These are phyloP conservation scores for Acholoe squamosa DNA, from an alignment of 2,888 invertebrate genomes.

Conservation along the genomic window DNA sequence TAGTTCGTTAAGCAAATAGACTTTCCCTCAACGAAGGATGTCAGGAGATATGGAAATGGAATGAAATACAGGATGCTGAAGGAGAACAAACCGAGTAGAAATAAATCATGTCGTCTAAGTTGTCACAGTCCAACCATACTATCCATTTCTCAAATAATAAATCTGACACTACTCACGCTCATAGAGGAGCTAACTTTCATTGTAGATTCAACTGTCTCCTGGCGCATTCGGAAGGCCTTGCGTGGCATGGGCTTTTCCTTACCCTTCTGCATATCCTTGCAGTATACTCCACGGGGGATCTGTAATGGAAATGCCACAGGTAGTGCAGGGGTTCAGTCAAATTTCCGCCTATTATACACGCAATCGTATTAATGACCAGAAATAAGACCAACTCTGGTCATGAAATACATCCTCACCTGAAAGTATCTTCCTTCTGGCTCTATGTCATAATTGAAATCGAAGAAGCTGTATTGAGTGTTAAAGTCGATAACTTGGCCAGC, in stretches of 20 bases:
- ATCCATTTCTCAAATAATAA: too few species aligned
- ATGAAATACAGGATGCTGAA: too few species aligned
- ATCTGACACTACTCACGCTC: too few species aligned
- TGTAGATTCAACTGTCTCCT: not conserved
- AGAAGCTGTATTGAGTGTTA: slow-evolving; percentile 11
- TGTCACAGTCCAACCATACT: too few species aligned
- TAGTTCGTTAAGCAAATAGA: too few species aligned
- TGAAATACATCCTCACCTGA: slow-evolving; percentile 18
- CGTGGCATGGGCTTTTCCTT: slow-evolving; percentile 37
- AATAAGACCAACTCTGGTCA: too few species aligned
- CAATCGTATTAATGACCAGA: too few species aligned
- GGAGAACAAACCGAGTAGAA: too few species aligned
- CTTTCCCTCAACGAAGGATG: not conserved
- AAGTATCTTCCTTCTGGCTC: not conserved
- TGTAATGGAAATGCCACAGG: not conserved
- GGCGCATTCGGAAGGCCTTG: not conserved
- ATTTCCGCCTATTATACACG: too few species aligned
- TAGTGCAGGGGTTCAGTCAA: too few species aligned
- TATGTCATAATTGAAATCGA: slow-evolving; percentile 19
- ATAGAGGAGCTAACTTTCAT: slow-evolving; percentile 18
- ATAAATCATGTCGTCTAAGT: too few species aligned
- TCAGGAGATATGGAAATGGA: not conserved
- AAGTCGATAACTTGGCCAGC: not conserved
- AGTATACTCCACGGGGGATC: slow-evolving; percentile 36
- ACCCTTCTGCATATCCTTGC: not conserved